Base-by-base conservation (phyloP, 2,113 vertebrate species). In the Scophthalmus maximus region DNA sequence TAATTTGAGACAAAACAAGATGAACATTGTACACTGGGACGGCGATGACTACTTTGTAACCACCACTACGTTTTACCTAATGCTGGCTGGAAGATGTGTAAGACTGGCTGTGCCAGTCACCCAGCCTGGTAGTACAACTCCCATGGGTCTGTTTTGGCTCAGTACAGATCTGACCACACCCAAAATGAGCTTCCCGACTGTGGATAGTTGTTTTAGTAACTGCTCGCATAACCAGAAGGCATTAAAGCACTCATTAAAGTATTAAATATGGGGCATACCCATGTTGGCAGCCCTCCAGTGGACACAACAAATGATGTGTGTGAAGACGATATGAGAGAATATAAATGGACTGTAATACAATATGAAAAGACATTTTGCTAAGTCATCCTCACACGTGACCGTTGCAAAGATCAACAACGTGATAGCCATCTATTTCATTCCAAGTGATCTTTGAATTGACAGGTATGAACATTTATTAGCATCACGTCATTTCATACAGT, bases 151-250 rank as follows among this genome's bases (percentile, higher is more conserved):
- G 49, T 62, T 67, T 68, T 69, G 1, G 75, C 59, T 56, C 26
- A 27, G 55, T 49, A 47, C 51, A n/a, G n/a, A 61, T 56, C 9
- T 34, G 29, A 76, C 80, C 84, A 76, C 90, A 88, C 87, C 88
- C 84, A 72, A 46, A n/a, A 57, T 17, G 20, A 75, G 62, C 71
- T 68, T 74, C 46, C 73, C n/a, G n/a, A n/a, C n/a, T 73, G 70
- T 68, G 66, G 52, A 20, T 66, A 59, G 60, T 34, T 62, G 36
- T 71, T 79, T 73, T 1, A 42, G 25, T n/a, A 22, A 68, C 57
- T 52, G 25, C 0, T 20, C 53, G 62, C 40, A 17, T 15, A 79
- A 74, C 11, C 8, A 79, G 23, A n/a, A 49, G 20, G 29, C 40
- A 40, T 34, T 38, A 34, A 56, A n/a, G n/a, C 25, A n/a, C 42